A percentile compares a stretch with the other conserved stretches of the same genome.
Evolutionary conservation across 2,888 invertebrate species (phyloP).

Genomic region (Corbicula japonica): DNA sequence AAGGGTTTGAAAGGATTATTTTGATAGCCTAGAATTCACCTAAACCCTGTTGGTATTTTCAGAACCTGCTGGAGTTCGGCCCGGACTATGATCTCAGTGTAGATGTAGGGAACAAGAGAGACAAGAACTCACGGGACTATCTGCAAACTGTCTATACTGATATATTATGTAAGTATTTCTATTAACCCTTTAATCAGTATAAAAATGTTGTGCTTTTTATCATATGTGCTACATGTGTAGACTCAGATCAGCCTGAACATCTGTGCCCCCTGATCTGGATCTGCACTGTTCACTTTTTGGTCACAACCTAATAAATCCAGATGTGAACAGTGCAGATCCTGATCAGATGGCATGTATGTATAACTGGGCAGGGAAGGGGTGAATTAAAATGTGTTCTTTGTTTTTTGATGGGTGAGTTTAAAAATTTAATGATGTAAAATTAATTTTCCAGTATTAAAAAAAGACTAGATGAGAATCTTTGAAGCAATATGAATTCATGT

Average conservation of each 20-base stretch:
- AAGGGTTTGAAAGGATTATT: neutral
- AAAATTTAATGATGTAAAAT: neutral
- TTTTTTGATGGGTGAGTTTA: neutral
- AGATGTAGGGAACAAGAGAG: conserved; percentile 88
- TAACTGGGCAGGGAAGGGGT: too few species aligned
- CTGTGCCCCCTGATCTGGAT: too few species aligned
- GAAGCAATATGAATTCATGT: neutral
- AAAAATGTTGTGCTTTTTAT: too few species aligned
- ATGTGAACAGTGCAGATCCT: too few species aligned
- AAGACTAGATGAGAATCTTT: neutral
- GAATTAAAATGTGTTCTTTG: neutral
- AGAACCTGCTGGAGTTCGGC: conserved; percentile 90
- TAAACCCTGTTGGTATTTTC: conserved; percentile 66
- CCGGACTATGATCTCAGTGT: conserved; percentile 90
- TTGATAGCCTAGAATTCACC: neutral
- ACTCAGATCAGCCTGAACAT: too few species aligned
- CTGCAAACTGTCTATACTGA: conserved; percentile 86
- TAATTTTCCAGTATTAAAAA: neutral
- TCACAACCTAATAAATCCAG: too few species aligned
- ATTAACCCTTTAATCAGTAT: too few species aligned
- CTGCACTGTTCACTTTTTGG: too few species aligned
- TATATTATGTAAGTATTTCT: conserved; percentile 31
- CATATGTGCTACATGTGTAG: too few species aligned
- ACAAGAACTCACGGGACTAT: conserved; percentile 88
- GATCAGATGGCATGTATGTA: too few species aligned